Evolutionary conservation across 2,888 invertebrate genomes (phyloP).

Genomic region (Ecliptopera silaceata): DNA sequence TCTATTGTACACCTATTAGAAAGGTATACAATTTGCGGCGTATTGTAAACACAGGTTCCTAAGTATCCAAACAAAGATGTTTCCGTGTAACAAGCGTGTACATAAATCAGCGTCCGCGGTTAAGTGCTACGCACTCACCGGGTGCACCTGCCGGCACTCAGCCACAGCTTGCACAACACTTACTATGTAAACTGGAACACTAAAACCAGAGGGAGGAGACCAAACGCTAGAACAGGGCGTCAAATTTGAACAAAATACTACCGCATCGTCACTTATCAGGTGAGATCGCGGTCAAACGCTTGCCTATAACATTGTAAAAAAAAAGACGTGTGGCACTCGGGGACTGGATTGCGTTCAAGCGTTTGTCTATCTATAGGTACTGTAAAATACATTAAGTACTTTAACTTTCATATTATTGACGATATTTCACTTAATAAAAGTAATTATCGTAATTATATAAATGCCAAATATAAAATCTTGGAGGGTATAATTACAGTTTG

Average conservation of each 20-base stretch:
- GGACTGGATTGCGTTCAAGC: too few species aligned
- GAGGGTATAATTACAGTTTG: too few species aligned
- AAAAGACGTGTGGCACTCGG: too few species aligned
- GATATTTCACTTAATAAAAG: too few species aligned
- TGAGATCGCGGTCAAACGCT: too few species aligned
- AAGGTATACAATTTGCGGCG: background rate
- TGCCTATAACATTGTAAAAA: too few species aligned
- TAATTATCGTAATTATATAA: too few species aligned
- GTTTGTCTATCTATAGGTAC: too few species aligned
- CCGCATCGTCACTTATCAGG: too few species aligned
- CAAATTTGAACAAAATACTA: background rate
- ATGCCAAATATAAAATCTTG: too few species aligned
- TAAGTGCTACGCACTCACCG: constrained; percentile 22
- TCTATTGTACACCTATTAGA: background rate
- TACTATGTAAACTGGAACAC: constrained; percentile 7
- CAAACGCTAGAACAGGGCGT: background rate
- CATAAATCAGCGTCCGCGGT: constrained; percentile 19
- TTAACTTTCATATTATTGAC: too few species aligned
- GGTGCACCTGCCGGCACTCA: constrained; percentile 22
- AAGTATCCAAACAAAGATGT: constrained; percentile 8
- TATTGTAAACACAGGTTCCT: background rate
- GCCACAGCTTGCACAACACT: constrained; percentile 15
- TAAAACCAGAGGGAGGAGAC: constrained; percentile 2
- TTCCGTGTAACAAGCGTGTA: constrained; percentile 3
- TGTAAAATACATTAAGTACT: too few species aligned